A percentile compares a stretch with the other conserved stretches of the same genome.
phyloP scores from a whole-genome alignment of 2,888 invertebrate species.

The Leucoma salicis region DNA sequence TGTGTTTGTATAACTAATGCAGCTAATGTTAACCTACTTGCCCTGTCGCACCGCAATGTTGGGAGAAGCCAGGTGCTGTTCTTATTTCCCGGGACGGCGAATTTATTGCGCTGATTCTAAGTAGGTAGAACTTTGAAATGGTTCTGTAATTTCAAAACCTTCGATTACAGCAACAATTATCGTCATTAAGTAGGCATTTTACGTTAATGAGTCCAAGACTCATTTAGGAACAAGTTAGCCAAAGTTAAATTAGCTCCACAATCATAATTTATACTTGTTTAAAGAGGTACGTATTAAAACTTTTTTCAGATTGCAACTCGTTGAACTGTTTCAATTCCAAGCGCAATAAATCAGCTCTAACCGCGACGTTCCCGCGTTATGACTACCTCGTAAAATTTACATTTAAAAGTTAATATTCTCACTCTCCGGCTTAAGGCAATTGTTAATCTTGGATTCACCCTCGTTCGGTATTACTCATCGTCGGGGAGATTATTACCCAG shows the following conservation, averaged over 20 bases:
- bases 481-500: neutral
- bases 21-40: no score
- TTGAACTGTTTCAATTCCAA: conserved; percentile 80
- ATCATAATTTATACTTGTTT: conserved; percentile 79
- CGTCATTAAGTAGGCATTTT: neutral
- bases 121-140: no score
- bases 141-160: no score
- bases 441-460: conserved; percentile 74
- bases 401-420: conserved; percentile 81
- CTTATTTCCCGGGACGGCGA: no score
- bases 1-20: no score
- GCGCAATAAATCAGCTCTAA: conserved; percentile 78
- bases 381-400: conserved; percentile 81
- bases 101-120: no score
- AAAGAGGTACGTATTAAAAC: conserved; percentile 81
- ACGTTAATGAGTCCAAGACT: neutral
- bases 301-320: conserved; percentile 79
- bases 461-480: conserved; percentile 3
- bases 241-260: conserved; percentile 66
- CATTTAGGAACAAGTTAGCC: conserved; percentile 49
- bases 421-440: conserved; percentile 65
- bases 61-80: no score
- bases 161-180: no score
- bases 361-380: conserved; percentile 79
- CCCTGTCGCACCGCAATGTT: no score